phyloP scores from a whole-genome alignment of 2,888 invertebrate genomes.

The Molanna angustata region DNA sequence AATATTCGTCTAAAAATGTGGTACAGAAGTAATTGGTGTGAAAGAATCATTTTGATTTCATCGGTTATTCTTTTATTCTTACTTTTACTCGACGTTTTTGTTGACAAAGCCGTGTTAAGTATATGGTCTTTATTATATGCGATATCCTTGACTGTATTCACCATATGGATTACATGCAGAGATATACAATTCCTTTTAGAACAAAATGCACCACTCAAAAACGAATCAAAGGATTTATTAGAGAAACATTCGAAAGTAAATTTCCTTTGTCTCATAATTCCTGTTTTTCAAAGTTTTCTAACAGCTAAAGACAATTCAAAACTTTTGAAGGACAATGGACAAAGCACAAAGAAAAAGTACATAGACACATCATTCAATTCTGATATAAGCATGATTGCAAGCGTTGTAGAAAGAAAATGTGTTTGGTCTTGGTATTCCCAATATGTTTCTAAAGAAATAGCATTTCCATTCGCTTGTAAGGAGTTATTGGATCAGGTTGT shows the following conservation, averaged over 20 bases:
- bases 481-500: conserved; percentile 54
- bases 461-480: conserved; percentile 53
- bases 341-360: conserved; percentile 2
- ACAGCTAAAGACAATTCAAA: conserved; percentile 18
- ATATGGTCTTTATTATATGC: conserved; percentile 49
- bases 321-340: no score
- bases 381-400: conserved; percentile 50
- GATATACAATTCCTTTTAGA: conserved; percentile 54
- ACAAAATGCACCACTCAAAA: conserved; percentile 52
- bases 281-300: conserved; percentile 7
- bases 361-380: conserved; percentile 44
- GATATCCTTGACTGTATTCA: conserved; percentile 44
- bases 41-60: conserved; percentile 27
- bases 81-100: conserved; percentile 14
- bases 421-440: conserved; percentile 53
- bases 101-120: conserved; percentile 12
- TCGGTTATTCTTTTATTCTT: conserved; percentile 15
- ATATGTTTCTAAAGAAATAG: conserved; percentile 51
- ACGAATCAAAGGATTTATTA: conserved; percentile 39
- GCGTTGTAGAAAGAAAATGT: conserved; percentile 47
- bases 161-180: conserved; percentile 52
- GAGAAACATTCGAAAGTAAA: conserved; percentile 8
- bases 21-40: conserved; percentile 27
- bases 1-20: conserved; percentile 18
- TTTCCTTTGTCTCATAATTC: conserved; percentile 6